phyloP scores from a whole-genome alignment of 1,140 invertebrate genomes.

The Diuraphis noxia region DNA sequence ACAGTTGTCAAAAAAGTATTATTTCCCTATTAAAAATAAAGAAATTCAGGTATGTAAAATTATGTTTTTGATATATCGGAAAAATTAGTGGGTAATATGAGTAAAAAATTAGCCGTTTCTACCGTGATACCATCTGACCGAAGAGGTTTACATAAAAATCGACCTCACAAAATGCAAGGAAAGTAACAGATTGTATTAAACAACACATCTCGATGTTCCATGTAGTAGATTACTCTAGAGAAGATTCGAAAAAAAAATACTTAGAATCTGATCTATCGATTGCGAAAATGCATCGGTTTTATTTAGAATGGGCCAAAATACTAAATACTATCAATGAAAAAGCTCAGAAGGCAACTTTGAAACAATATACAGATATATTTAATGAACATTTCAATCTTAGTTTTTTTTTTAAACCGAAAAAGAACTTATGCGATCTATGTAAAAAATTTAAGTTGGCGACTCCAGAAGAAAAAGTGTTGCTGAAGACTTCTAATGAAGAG shows the following conservation, averaged over 20 bases:
- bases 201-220: neutral
- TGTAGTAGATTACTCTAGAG: neutral
- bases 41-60: neutral
- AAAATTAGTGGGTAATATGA: neutral
- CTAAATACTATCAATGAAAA: neutral
- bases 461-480: neutral
- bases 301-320: neutral
- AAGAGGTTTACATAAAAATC: too few relatives aligned
- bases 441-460: neutral
- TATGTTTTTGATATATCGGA: neutral
- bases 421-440: too few relatives aligned
- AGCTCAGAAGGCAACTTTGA: neutral
- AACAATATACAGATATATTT: neutral
- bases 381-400: neutral
- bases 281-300: neutral
- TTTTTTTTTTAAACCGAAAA: conserved; percentile 44
- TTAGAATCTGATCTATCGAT: neutral
- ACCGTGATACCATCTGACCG: too few relatives aligned
- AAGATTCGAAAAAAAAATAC: neutral
- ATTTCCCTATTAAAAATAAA: too few relatives aligned
- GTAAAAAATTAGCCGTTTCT: too few relatives aligned
- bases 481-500: neutral
- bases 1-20: too few relatives aligned
- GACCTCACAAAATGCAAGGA: too few relatives aligned
- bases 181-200: too few relatives aligned